A percentile compares a stretch with the other conserved stretches of the same genome.
phyloP scores from a whole-genome alignment of 2,888 invertebrate species.

The Adelphocoris suturalis region DNA sequence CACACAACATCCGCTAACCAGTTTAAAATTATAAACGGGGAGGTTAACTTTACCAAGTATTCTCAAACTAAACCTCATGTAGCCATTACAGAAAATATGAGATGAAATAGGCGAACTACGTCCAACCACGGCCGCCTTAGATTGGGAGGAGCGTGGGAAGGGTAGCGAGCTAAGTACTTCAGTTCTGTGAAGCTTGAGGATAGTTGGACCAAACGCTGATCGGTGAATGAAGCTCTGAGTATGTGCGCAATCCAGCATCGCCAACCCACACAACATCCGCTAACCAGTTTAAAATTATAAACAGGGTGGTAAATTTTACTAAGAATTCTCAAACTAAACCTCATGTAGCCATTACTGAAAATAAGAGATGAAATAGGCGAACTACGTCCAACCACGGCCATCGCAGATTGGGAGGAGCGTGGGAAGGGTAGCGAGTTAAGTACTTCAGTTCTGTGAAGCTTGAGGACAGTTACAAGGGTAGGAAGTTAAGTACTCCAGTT shows the following conservation, averaged over 20 bases:
- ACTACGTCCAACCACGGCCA: constrained; percentile 27
- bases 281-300: no score
- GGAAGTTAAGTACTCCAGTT: not conserved
- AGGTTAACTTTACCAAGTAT: no score
- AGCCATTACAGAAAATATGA: no score
- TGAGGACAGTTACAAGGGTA: constrained; percentile 1
- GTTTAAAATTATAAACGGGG: no score
- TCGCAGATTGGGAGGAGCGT: constrained; percentile 22
- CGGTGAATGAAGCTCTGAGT: not conserved
- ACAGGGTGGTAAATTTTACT: no score
- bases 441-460: not conserved
- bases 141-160: constrained; percentile 15
- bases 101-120: not conserved
- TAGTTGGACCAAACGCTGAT: not conserved
- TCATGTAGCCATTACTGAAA: no score
- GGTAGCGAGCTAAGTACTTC: constrained; percentile 1
- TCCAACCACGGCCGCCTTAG: constrained; percentile 34
- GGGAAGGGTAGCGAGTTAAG: constrained; percentile 9
- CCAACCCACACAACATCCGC: no score
- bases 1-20: not conserved
- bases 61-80: no score
- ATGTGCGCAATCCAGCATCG: not conserved
- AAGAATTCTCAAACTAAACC: no score
- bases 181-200: not conserved
- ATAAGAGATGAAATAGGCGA: no score